phyloP scores from a whole-genome alignment of 2,888 invertebrate species.

The Oligia strigilis region DNA sequence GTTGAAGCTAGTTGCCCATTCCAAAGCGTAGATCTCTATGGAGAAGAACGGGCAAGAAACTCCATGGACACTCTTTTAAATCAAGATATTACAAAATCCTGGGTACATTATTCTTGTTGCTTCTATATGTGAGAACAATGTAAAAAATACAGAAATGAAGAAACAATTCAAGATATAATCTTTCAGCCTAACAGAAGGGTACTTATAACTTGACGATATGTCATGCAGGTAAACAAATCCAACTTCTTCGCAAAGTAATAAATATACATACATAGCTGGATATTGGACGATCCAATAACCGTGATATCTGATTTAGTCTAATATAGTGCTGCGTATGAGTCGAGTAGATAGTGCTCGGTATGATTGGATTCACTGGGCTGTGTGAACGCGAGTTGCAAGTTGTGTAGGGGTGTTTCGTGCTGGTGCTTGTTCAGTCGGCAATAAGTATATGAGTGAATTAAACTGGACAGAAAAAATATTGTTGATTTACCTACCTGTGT shows the following conservation, averaged over 20 bases:
- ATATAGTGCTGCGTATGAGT: slow-evolving; percentile 50
- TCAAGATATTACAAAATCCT: too few relatives aligned
- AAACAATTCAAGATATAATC: too few relatives aligned
- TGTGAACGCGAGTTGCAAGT: slow-evolving; percentile 45
- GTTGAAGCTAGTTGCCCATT: too few relatives aligned
- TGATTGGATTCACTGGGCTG: slow-evolving; percentile 57
- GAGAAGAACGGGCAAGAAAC: too few relatives aligned
- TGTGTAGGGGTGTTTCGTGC: slow-evolving; percentile 21
- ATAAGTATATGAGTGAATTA: slow-evolving; percentile 21
- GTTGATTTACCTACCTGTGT: neutral
- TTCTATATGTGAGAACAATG: too few relatives aligned
- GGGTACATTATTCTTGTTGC: neutral
- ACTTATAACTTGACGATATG: neutral
- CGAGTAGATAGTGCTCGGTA: slow-evolving; percentile 29
- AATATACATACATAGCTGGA: slow-evolving; percentile 1
- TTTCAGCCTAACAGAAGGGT: neutral
- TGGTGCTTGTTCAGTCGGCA: slow-evolving; percentile 24
- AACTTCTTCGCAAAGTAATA: slow-evolving; percentile 29
- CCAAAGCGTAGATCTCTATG: too few relatives aligned
- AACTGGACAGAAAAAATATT: neutral
- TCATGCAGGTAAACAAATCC: slow-evolving; percentile 23
- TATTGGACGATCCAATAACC: slow-evolving; percentile 39
- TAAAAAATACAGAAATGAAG: too few relatives aligned
- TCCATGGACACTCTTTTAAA: too few relatives aligned
- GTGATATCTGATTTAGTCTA: slow-evolving; percentile 54